Base-by-base conservation (phyloP, 64 coral and sea anemone genomes). In the Montipora capricornis region DNA sequence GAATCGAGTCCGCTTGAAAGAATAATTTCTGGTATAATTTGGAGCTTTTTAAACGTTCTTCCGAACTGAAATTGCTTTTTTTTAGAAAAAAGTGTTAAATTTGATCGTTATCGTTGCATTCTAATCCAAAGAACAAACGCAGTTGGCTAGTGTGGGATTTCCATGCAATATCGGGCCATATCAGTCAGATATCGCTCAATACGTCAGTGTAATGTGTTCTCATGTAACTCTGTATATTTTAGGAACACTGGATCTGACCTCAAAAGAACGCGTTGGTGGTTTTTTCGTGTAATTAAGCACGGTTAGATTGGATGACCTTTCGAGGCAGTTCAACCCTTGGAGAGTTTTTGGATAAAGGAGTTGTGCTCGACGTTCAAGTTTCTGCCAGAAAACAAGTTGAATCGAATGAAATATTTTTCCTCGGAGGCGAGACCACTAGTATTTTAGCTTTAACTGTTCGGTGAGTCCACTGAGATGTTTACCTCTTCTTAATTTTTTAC, bases 161-260 rank as follows among this genome's bases (percentile, higher is more conserved):
- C 78, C 78, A 50, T 26, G 19, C 78, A 46, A 45, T 44, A 76
- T 45, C 26, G 12, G 2, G 12, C 12, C 74, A 46, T 11, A 46
- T 55, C 78, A 80, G 51, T 58, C 19, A n/a, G 0, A 22, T 6
- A 52, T 53, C 4, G 24, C 6, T 4, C n/a, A 9, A 1, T 58
- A 22, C 51, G 19, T 80, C 49, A 60, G 78, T 16, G 8, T 49
- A 59, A 80, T 55, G n/a, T 12, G 50, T 19, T 80, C 5, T 79
- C 47, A 9, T 20, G 2, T 58, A 59, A 80, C 49, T 7, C 51
- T 80, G n/a, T 80, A 8, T 80, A 80, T 80, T 80, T 80, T 58
- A 58, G 49, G 15, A 79, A 8, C 5, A 8, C 47, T 11, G 16
- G 15, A 24, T 22, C 20, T 76, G 26, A 46, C 74, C 45, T 76